Conservation (phyloP, 2,888 invertebrate species). For the Netelia inedita region DNA sequence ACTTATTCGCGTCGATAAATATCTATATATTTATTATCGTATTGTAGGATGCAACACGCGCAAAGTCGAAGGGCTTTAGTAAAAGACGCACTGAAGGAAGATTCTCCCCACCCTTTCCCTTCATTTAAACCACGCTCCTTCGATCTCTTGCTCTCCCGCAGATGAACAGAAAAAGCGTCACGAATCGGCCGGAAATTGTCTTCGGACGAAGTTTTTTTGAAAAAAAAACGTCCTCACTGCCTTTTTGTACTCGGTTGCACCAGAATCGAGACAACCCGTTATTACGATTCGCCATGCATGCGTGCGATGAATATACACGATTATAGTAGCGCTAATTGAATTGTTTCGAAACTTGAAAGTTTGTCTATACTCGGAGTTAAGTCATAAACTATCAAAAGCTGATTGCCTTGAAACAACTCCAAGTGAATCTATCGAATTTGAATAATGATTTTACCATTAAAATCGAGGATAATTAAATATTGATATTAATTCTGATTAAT, state of each 20-base stretch:
- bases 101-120: constrained; percentile 21
- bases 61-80: constrained; percentile 35
- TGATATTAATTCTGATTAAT: too few species aligned
- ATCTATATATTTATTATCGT: constrained; percentile 76
- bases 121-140: constrained; percentile 7
- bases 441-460: too few species aligned
- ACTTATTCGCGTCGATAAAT: constrained; percentile 14
- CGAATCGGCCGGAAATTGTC: constrained; percentile 84
- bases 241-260: constrained; percentile 36
- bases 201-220: constrained; percentile 71
- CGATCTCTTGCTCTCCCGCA: constrained; percentile 37
- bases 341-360: too few species aligned
- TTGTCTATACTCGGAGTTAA: too few species aligned
- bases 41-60: constrained; percentile 57
- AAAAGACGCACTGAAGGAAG: constrained; percentile 28
- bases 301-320: constrained; percentile 12
- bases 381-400: too few species aligned
- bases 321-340: too few species aligned
- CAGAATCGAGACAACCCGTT: constrained; percentile 21
- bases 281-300: constrained; percentile 25
- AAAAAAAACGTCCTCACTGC: constrained; percentile 32
- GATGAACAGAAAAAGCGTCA: constrained; percentile 77
- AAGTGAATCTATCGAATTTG: too few species aligned
- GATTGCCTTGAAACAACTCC: too few species aligned
- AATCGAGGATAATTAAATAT: too few species aligned